Evolutionary conservation across 2,888 invertebrate species (phyloP).

Genomic region (Callyntrura sp.): DNA sequence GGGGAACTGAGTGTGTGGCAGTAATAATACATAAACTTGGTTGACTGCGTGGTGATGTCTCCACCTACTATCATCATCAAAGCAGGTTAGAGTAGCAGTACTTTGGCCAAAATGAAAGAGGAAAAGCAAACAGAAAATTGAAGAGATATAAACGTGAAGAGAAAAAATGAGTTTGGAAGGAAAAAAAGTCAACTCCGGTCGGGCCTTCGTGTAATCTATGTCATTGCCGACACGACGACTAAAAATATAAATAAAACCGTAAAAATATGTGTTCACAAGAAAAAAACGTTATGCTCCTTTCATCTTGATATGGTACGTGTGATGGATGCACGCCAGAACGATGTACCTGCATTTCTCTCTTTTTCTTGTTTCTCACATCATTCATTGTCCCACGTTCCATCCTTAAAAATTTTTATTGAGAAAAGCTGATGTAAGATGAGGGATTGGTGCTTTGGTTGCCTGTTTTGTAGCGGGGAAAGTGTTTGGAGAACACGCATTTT

Average conservation of each 20-base stretch:
- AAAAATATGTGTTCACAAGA: background rate
- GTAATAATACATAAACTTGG: background rate
- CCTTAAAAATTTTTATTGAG: background rate
- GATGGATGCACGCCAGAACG: slow-evolving; percentile 7
- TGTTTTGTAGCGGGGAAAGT: background rate
- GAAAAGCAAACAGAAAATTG: slow-evolving; percentile 25
- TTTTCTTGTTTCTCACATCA: slow-evolving; percentile 23
- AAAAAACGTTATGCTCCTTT: background rate
- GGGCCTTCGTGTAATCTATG: background rate
- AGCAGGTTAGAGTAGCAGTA: background rate
- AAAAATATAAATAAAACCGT: background rate
- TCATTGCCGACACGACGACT: background rate
- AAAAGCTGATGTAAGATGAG: background rate
- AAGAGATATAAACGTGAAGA: background rate
- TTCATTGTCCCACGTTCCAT: slow-evolving; percentile 8
- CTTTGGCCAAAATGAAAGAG: slow-evolving; percentile 1
- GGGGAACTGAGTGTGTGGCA: background rate
- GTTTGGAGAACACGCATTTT: background rate
- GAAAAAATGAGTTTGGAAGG: background rate
- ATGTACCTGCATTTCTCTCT: slow-evolving; percentile 22
- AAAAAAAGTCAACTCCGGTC: slow-evolving; percentile 5
- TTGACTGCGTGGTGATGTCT: no score
- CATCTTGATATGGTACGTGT: slow-evolving; percentile 1
- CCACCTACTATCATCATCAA: background rate
- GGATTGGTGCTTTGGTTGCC: background rate